phyloP scores from a whole-genome alignment of 2,888 invertebrate species.

The Meganola albula region DNA sequence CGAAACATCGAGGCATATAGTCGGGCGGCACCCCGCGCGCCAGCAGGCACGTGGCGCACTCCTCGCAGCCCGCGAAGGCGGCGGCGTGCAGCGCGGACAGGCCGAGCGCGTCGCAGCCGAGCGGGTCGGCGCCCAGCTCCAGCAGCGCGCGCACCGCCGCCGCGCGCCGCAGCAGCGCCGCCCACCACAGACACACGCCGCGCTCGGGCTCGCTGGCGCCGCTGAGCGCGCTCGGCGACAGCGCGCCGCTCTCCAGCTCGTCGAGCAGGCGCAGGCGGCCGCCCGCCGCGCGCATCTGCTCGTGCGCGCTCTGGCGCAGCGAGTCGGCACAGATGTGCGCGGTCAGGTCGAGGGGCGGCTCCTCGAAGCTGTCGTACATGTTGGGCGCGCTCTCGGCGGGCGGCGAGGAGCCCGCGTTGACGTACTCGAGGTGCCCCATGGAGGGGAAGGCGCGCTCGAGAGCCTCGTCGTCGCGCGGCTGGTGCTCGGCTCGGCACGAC shows the following conservation, averaged over 20 bases:
- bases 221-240: constrained; percentile 69
- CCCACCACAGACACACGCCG: constrained; percentile 85
- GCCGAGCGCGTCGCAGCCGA: constrained; percentile 84
- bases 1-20: constrained; percentile 83
- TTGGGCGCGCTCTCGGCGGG: constrained; percentile 89
- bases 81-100: constrained; percentile 86
- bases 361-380: constrained; percentile 89
- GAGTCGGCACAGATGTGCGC: constrained; percentile 86
- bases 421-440: constrained; percentile 83
- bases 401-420: constrained; percentile 88
- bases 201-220: constrained; percentile 81
- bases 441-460: constrained; percentile 83
- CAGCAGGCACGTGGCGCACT: constrained; percentile 83
- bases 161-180: constrained; percentile 83
- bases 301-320: constrained; percentile 83
- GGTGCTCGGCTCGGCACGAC: constrained; percentile 20
- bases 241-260: constrained; percentile 83
- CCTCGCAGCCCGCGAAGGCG: constrained; percentile 86
- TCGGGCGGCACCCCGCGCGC: constrained; percentile 83
- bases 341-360: constrained; percentile 82
- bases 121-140: constrained; percentile 82
- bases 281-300: constrained; percentile 84
- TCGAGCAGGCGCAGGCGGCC: constrained; percentile 83
- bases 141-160: constrained; percentile 81
- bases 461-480: constrained; percentile 59